These are phyloP conservation scores for Bos indicus DNA, from an alignment of 2,113 vertebrate genomes.

Conservation along the genomic window DNA sequence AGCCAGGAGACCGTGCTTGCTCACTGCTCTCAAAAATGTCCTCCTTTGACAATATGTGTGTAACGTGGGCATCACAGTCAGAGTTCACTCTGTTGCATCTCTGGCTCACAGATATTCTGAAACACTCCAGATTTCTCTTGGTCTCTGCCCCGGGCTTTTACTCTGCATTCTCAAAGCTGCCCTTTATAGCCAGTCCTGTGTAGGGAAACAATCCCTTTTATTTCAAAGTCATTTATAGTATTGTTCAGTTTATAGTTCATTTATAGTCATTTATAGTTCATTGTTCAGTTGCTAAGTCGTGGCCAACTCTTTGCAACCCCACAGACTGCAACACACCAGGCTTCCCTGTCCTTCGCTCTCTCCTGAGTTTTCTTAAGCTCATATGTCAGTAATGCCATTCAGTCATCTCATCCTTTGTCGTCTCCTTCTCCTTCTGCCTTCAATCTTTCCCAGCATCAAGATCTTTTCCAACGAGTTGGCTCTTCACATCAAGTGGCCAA, in stretches of 20 bases:
- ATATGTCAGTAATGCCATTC: background rate
- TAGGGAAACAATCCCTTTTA: background rate
- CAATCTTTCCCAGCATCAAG: background rate
- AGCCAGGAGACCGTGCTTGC: fast-evolving
- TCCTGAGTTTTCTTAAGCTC: background rate
- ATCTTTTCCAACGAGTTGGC: background rate
- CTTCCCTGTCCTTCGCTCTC: background rate
- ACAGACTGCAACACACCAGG: background rate
- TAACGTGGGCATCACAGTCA: fast-evolving
- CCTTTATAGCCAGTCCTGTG: background rate
- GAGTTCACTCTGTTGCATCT: fast-evolving
- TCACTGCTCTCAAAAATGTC: background rate
- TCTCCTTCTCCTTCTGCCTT: background rate
- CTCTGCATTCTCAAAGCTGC: background rate
- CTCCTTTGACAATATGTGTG: fast-evolving
- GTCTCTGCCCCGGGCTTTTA: fast-evolving
- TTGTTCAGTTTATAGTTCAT: background rate
- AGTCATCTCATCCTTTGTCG: background rate
- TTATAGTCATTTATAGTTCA: background rate
- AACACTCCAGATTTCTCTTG: fast-evolving
- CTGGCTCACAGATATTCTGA: background rate
- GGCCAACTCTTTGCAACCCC: background rate
- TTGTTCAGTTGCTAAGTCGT: background rate
- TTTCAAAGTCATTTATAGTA: background rate
- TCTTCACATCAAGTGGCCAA: background rate